Base-by-base conservation (phyloP, 2,113 vertebrate genomes). In the Entelurus aequoreus region DNA sequence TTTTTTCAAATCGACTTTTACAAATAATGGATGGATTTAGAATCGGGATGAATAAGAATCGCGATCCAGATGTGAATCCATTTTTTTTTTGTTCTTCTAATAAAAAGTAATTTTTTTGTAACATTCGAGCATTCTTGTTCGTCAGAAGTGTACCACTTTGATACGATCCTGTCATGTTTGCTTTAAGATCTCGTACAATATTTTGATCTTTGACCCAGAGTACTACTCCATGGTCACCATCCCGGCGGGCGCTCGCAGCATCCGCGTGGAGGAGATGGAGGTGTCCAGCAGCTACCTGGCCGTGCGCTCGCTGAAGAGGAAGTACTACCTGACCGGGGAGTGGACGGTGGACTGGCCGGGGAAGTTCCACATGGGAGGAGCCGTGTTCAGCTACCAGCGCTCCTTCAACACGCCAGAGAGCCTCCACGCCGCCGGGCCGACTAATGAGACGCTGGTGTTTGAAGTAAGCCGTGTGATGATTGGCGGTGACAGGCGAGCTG, bases 301-400 rank as follows among this genome's bases (percentile, higher is more conserved):
- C 0, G 92, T 93, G 37, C 91, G 94, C 57, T 94, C 88, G 69
- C 85, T 93, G 40, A 87, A 88, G 36, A 90, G 73, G 40, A 93
- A 87, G 76, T 96, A 98, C 83, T 94, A 95, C 75, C 89, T 99
- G 67, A 99, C 93, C 0, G 94, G 93, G 1, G 92, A 93, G 70
- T 98, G 96, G 96, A 97, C 91, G 0, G 92, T 97, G 38, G 94
- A 97, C 87, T 99, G 97, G 97, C 97, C 96, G 0, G 95, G 97
- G 8, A 93, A 93, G 84, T 95, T 98, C 80, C 80, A 82, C 36
- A 94, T 99, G 2, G 95, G 92, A 0, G 97, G 96, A 42, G 92
- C 95, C 0, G 85, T 90, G 1, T 99, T 98, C 28, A 86, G 93
- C 78, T 99, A 99, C 70, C 94, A 93, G 48, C 94, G 95, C 12